phyloP scores from a whole-genome alignment of 1,140 invertebrate genomes.

The Trachymyrmex cornetzi region DNA sequence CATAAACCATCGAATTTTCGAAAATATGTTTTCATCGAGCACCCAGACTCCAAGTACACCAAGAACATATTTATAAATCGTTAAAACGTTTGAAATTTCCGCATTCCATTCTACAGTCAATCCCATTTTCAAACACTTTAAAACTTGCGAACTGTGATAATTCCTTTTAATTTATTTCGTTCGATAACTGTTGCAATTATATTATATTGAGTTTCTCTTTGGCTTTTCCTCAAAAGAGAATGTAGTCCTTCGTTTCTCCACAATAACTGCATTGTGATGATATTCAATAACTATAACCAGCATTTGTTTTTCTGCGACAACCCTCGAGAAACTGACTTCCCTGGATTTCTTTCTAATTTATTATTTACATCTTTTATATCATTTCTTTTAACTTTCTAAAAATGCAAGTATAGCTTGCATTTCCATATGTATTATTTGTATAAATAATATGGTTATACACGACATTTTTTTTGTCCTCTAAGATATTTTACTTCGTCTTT shows the following conservation, averaged over 20 bases:
- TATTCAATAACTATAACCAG: background rate
- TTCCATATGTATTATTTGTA: constrained; percentile 6
- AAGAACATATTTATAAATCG: constrained; percentile 37
- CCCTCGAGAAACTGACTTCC: constrained; percentile 6
- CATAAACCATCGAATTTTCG: constrained; percentile 57
- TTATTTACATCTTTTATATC: constrained; percentile 7
- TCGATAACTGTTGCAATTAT: background rate
- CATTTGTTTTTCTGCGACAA: constrained; percentile 23
- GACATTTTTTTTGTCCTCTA: background rate
- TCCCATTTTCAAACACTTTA: background rate
- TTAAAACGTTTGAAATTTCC: background rate
- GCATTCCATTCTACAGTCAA: background rate
- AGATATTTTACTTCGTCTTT: background rate
- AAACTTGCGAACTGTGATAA: background rate
- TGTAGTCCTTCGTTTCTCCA: background rate
- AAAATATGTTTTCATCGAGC: constrained; percentile 28
- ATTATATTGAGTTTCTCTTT: background rate
- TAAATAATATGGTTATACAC: constrained; percentile 13
- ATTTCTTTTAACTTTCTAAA: background rate
- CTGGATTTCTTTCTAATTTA: background rate
- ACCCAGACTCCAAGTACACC: constrained; percentile 39
- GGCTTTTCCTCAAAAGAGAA: background rate
- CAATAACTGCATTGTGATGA: constrained; percentile 5
- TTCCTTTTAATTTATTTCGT: background rate
- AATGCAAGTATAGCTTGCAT: background rate